These are phyloP conservation scores for Pangasius larnaudii DNA, from an alignment of 2,797 vertebrate genomes.

Conservation along the genomic window DNA sequence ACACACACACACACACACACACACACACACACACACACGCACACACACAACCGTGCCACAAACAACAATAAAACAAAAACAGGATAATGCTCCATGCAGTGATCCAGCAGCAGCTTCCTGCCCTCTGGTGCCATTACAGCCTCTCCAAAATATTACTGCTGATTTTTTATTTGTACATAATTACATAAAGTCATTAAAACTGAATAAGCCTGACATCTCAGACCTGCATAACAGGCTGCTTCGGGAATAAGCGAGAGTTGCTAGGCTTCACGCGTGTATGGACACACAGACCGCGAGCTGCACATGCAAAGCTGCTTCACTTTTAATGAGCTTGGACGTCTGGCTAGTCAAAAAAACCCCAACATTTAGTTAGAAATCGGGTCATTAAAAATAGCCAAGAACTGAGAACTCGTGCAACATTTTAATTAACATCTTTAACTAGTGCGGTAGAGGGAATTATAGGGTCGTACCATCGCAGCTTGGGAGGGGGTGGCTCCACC, in stretches of 20 bases:
- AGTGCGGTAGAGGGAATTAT: slow-evolving; percentile 1
- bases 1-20: background rate
- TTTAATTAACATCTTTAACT: slow-evolving; percentile 24
- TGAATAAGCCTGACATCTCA: slow-evolving; percentile 71
- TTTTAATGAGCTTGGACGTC: background rate
- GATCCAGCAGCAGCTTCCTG: slow-evolving; percentile 37
- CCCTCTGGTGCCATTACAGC: slow-evolving; percentile 64
- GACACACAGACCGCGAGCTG: background rate
- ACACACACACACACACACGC: slow-evolving; percentile 45
- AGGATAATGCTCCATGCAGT: background rate
- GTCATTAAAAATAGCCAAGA: background rate
- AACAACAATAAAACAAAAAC: slow-evolving; percentile 20
- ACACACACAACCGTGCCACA: background rate
- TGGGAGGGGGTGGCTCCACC: slow-evolving; percentile 95
- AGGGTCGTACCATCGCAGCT: slow-evolving; percentile 89
- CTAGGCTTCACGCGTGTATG: background rate
- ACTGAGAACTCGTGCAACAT: background rate
- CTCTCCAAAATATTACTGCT: slow-evolving; percentile 67
- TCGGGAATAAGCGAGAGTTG: slow-evolving; percentile 54
- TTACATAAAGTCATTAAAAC: slow-evolving; percentile 80
- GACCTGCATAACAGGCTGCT: slow-evolving; percentile 61
- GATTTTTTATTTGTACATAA: slow-evolving; percentile 77
- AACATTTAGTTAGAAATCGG: background rate
- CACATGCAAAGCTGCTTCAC: background rate
- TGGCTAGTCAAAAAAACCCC: background rate